Evolutionary conservation across 2,888 invertebrate genomes (phyloP), one percentile per base, ranked within the genome.

Genomic region (Trachelus troglodyta): DNA sequence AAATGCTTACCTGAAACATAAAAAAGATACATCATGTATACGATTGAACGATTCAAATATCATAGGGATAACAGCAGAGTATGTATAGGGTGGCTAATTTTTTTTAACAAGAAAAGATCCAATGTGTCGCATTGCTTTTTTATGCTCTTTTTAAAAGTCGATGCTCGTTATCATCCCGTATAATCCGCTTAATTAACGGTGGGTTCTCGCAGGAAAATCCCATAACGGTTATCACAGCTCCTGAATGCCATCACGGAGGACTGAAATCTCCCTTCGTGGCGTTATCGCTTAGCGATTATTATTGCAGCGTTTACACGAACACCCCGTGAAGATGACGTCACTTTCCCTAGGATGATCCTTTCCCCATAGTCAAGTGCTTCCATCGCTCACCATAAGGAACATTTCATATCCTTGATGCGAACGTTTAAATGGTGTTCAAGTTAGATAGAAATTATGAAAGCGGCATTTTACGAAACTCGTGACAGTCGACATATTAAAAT

Each of bases 141-240:
- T 2, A n/a, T 31, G 2, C 23, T n/a, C 12, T 4, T 12, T 71
- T 34, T 31, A 15, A 11, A 71, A 71, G 31, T 71, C 31, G 1
- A 71, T 34, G 12, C 71, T 23, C 15, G 71, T n/a, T 34, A 34
- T 71, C 71, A 34, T 71, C 31, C 31, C 12, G 15, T 23, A 74
- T 74, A 74, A 74, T 30, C 37, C 74, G 12, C 12, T 74, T 74
- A 74, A 74, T 74, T 74, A 74, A 23, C 74, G 34, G 35, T 34
- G 35, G 23, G 23, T 34, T 35, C 34, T 74, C 74, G 74, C 34
- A 30, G 31, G 30, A 33, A 34, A 74, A 74, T 34, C 23, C 37
- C n/a, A 35, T 74, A 34, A 23, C 35, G 34, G 15, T 34, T 34
- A 34, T 34, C 34, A n/a, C 23, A 30, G 74, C n/a, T 31, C 15